Conservation (phyloP, 2,113 vertebrate genomes). For the Labrus mixtus region DNA sequence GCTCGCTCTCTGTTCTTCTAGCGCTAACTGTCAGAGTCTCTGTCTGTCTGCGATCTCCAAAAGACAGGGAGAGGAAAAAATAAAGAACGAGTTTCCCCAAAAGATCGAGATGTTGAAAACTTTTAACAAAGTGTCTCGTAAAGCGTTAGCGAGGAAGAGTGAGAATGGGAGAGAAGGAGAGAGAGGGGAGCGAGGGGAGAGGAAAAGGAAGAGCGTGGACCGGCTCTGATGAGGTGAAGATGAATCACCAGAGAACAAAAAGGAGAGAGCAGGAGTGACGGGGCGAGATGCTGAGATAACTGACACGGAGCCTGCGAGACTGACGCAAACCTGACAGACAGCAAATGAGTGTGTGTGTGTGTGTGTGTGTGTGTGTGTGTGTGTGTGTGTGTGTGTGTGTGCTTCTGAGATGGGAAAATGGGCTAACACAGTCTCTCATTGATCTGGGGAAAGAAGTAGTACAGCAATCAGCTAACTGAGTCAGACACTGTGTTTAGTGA, state of each 20-base stretch:
- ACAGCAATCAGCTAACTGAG: conserved; percentile 37
- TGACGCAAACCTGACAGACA: conserved; percentile 49
- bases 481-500: neutral
- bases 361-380: conserved; percentile 16
- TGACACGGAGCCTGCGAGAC: conserved; percentile 49
- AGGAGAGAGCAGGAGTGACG: conserved; percentile 52
- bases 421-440: conserved; percentile 39
- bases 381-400: conserved; percentile 5
- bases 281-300: conserved; percentile 48
- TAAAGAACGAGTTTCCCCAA: conserved; percentile 5
- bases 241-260: conserved; percentile 58
- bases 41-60: conserved; percentile 3
- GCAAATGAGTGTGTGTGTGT: conserved; percentile 28
- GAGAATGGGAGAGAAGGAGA: neutral
- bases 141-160: neutral
- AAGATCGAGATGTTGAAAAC: conserved; percentile 29
- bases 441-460: conserved; percentile 51
- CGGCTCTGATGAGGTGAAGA: conserved; percentile 46
- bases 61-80: conserved; percentile 2
- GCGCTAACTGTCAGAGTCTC: neutral
- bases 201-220: conserved; percentile 37
- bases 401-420: conserved; percentile 17
- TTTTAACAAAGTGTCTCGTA: conserved; percentile 45
- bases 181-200: neutral
- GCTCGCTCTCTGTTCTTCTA: no score